Base-by-base conservation (phyloP, 2,888 invertebrate species). In the Chydorus sphaericus region DNA sequence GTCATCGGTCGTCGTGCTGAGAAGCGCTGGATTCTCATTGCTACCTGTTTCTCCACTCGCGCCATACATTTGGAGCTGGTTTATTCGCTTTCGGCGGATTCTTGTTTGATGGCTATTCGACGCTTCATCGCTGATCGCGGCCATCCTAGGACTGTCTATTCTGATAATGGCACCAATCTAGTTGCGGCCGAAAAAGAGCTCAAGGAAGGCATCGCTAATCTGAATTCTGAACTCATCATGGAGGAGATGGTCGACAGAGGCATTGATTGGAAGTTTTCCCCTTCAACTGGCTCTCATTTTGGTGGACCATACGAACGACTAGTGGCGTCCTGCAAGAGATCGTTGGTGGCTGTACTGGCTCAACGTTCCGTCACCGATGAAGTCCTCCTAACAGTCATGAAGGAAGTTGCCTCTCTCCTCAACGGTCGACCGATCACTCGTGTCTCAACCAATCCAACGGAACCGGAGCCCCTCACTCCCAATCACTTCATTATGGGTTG, bases 101-200 rank as follows among this genome's bases (percentile, higher is more conserved):
- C 26, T 28, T 49, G 20, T 49, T n/a, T 49, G 29, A 26, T 49
- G 54, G 51, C 55, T n/a, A 18, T 55, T 3, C 48, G 55, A 11
- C 31, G 59, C 5, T 57, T 58, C 14, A 36, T 57, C 23, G 29
- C 29, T 29, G 39, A 39, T 10, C 39, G 49, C 14, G 26, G 49
- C 8, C 26, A 26, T 14, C 49, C 28, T 10, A 14, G 16, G 26
- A 49, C 28, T 7, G 16, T 26, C n/a, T 49, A 28, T 26, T 28
- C 28, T 14, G 60, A 61, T 37, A 61, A 61, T 37, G 59, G 57
- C 2, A 61, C 57, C 8, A 60, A 60, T 37, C 64, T 29, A 62
- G 61, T 57, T 63, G 63, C 18, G 8, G 1, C 39, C 18, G 39
- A 39, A 39, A 39, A 16, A 23, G 18, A 39, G 2, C 39, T 39